Evolutionary conservation across 1,140 invertebrate genomes (phyloP).

Genomic region (Penaeus chinensis): DNA sequence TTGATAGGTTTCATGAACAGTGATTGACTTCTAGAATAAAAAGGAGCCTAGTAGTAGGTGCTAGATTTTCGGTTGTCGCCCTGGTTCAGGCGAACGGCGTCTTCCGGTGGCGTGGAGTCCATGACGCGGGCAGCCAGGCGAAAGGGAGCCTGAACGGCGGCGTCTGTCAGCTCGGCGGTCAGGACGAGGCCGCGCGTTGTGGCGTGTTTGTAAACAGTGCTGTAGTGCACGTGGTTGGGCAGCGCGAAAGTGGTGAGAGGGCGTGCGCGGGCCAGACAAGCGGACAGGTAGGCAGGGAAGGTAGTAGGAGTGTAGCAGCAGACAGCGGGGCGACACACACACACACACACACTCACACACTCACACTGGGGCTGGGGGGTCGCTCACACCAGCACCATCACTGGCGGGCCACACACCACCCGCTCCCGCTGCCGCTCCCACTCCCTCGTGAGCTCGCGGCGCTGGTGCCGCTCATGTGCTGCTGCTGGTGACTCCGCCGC

Average conservation of each 20-base stretch:
- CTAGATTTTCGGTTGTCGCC: no score
- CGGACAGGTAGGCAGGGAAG: slow-evolving; percentile 32
- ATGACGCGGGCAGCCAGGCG: no score
- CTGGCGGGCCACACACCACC: slow-evolving; percentile 16
- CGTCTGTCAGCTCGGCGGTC: no score
- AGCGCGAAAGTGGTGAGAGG: slow-evolving; percentile 39
- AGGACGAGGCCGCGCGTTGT: slow-evolving; percentile 15
- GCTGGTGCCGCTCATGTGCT: background rate
- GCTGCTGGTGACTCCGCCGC: slow-evolving; percentile 17
- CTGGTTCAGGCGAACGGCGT: no score
- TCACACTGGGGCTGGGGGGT: background rate
- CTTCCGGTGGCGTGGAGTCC: no score
- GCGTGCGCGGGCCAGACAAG: slow-evolving; percentile 37
- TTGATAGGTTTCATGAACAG: no score
- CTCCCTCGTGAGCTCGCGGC: slow-evolving; percentile 28
- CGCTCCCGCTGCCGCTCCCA: slow-evolving; percentile 2
- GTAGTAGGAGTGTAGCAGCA: slow-evolving; percentile 36
- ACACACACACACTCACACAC: slow-evolving; percentile 28
- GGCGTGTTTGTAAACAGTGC: background rate
- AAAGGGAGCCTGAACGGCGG: no score
- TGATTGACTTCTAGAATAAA: no score
- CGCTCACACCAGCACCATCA: slow-evolving; percentile 17
- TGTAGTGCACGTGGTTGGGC: slow-evolving; percentile 18
- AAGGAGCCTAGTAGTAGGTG: no score
- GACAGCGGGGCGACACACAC: slow-evolving; percentile 49